These are phyloP conservation scores for Drosophila nebulosa DNA, from an alignment of 1,140 invertebrate genomes.

Conservation along the genomic window DNA sequence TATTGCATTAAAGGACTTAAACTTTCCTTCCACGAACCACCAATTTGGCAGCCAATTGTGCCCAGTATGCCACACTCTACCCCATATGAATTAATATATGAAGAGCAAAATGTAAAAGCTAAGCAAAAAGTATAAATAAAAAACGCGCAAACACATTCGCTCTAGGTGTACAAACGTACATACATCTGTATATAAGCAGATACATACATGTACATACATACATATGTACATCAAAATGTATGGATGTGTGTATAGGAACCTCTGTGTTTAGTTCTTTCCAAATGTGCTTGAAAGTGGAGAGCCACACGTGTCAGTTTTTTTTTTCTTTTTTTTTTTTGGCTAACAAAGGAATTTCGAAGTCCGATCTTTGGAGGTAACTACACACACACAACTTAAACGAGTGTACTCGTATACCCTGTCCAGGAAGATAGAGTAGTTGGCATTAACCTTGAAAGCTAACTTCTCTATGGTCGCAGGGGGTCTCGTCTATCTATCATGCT, in stretches of 20 bases:
- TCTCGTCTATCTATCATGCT: not conserved
- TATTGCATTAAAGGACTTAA: too few relatives aligned
- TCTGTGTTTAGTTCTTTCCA: not conserved
- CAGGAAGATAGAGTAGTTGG: slow-evolving; percentile 1
- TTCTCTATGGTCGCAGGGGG: slow-evolving; percentile 3
- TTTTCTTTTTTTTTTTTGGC: not conserved
- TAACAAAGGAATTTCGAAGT: not conserved
- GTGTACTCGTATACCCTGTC: not conserved
- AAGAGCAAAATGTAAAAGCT: slow-evolving; percentile 34
- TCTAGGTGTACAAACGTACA: not conserved
- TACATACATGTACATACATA: not conserved
- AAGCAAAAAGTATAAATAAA: slow-evolving; percentile 6
- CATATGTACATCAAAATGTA: slow-evolving; percentile 1
- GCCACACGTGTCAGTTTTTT: slow-evolving; percentile 33
- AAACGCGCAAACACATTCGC: slow-evolving; percentile 1
- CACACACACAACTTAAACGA: not conserved
- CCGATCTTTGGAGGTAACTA: not conserved
- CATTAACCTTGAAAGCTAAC: slow-evolving; percentile 43
- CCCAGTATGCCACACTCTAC: too few relatives aligned
- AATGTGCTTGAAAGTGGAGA: slow-evolving; percentile 18
- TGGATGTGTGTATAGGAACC: not conserved
- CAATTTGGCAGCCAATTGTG: not conserved
- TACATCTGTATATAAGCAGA: not conserved
- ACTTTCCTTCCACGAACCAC: too few relatives aligned
- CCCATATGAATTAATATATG: not conserved